A percentile compares a stretch with the other conserved stretches of the same genome.
Conservation (phyloP, 2,797 vertebrate genomes). For the Chaetophractus vellerosus region DNA sequence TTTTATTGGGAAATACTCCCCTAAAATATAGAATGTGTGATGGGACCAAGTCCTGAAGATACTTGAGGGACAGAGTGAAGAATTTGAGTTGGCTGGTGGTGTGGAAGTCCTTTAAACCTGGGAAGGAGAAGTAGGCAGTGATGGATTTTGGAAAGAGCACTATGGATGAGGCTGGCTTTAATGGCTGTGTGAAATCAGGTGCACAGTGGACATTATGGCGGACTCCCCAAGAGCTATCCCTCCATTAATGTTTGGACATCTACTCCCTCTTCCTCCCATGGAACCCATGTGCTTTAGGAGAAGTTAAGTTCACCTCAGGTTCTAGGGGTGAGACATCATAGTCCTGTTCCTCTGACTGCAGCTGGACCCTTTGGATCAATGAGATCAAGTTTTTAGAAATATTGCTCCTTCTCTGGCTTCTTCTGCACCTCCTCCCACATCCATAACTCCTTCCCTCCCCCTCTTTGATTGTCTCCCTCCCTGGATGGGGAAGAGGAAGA, state of each 20-base stretch:
- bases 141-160: not conserved
- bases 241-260: not conserved
- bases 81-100: not conserved
- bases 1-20: not conserved
- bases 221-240: not conserved
- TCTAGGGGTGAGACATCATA: not conserved
- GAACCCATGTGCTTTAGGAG: not conserved
- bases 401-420: not conserved
- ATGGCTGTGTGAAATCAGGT: not conserved
- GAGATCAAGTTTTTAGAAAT: too few species aligned
- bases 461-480: not conserved
- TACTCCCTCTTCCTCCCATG: not conserved
- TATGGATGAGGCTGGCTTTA: not conserved
- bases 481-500: not conserved
- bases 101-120: too few species aligned
- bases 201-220: not conserved
- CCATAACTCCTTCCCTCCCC: not conserved
- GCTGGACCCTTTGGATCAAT: too few species aligned
- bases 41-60: not conserved
- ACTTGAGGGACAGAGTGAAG: not conserved
- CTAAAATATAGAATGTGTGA: not conserved
- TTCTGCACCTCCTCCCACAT: too few species aligned
- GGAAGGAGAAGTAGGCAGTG: not conserved
- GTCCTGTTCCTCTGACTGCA: too few species aligned
- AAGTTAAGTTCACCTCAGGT: not conserved